A percentile compares a stretch with the other conserved stretches of the same genome.
phyloP scores from a whole-genome alignment of 2,113 vertebrate species.

The Solenodon paradoxus region DNA sequence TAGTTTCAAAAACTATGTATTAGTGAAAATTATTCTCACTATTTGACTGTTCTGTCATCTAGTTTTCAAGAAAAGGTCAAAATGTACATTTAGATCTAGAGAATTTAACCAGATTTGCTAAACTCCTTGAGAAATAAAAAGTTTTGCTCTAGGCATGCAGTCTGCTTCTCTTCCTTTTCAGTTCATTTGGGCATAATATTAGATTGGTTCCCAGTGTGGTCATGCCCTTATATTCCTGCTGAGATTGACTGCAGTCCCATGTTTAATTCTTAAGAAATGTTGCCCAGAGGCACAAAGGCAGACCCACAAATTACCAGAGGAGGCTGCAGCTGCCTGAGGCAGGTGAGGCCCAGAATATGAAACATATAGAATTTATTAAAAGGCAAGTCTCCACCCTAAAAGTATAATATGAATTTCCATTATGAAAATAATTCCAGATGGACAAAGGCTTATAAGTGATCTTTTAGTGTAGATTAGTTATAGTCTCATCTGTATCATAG shows the following conservation, averaged over 20 bases:
- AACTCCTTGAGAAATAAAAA: slow-evolving; percentile 49
- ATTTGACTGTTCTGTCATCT: slow-evolving; percentile 65
- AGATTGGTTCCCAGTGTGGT: slow-evolving; percentile 72
- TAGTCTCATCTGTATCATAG: neutral
- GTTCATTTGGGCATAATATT: slow-evolving; percentile 74
- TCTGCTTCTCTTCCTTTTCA: slow-evolving; percentile 70
- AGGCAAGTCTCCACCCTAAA: slow-evolving; percentile 63
- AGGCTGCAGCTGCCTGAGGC: slow-evolving; percentile 73
- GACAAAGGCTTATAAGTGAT: slow-evolving; percentile 42
- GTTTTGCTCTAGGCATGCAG: slow-evolving; percentile 48
- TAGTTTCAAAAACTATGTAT: slow-evolving; percentile 43
- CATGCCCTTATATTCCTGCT: slow-evolving; percentile 71
- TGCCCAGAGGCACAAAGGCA: slow-evolving; percentile 72
- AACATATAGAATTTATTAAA: slow-evolving; percentile 72
- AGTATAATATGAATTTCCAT: slow-evolving; percentile 53
- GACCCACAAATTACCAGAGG: slow-evolving; percentile 75
- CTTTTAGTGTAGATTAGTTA: neutral
- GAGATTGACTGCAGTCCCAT: slow-evolving; percentile 68
- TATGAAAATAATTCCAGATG: slow-evolving; percentile 70
- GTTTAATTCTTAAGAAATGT: slow-evolving; percentile 75
- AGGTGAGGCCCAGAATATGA: slow-evolving; percentile 63
- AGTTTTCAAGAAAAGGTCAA: slow-evolving; percentile 73
- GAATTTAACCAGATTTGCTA: slow-evolving; percentile 75
- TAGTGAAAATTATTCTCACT: slow-evolving; percentile 55
- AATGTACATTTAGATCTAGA: slow-evolving; percentile 64